Percentiles rank a stretch among this genome's conserved stretches.
Evolutionary conservation across 2,888 invertebrate genomes (phyloP).

Genomic region (Anticlea derivata): DNA sequence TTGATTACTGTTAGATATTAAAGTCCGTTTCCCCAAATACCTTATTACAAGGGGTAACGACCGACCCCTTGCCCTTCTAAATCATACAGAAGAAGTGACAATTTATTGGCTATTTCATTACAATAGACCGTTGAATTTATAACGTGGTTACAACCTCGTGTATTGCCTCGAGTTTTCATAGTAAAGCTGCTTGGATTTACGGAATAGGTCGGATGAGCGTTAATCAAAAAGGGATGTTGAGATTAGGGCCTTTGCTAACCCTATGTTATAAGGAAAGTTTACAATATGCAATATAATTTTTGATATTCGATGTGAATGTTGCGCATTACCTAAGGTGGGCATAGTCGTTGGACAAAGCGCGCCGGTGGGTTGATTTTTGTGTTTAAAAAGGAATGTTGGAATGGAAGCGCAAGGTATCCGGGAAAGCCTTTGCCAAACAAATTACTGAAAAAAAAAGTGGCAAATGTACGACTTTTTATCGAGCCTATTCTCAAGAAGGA

Average conservation of each 20-base stretch:
- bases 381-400: too few relatives aligned
- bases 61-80: slow-evolving; percentile 48
- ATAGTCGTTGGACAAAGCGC: too few relatives aligned
- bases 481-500: too few relatives aligned
- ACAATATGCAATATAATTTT: too few relatives aligned
- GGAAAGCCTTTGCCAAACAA: too few relatives aligned
- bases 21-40: slow-evolving; percentile 29
- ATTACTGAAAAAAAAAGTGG: too few relatives aligned
- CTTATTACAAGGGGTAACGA: slow-evolving; percentile 52
- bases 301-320: too few relatives aligned
- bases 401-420: too few relatives aligned
- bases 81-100: slow-evolving; percentile 56
- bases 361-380: too few relatives aligned
- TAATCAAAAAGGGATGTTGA: slow-evolving; percentile 32
- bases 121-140: slow-evolving; percentile 74
- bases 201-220: slow-evolving; percentile 31
- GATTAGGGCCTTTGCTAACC: slow-evolving; percentile 15
- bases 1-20: slow-evolving; percentile 29
- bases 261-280: background rate
- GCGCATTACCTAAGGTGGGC: too few relatives aligned
- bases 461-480: too few relatives aligned
- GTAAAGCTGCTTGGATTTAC: slow-evolving; percentile 51
- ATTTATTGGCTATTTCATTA: slow-evolving; percentile 77
- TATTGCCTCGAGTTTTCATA: slow-evolving; percentile 52
- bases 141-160: slow-evolving; percentile 71